Evolutionary conservation across 2,797 vertebrate species (phyloP), one percentile per base, ranked within the genome.

Genomic region (Spheniscus humboldti): DNA sequence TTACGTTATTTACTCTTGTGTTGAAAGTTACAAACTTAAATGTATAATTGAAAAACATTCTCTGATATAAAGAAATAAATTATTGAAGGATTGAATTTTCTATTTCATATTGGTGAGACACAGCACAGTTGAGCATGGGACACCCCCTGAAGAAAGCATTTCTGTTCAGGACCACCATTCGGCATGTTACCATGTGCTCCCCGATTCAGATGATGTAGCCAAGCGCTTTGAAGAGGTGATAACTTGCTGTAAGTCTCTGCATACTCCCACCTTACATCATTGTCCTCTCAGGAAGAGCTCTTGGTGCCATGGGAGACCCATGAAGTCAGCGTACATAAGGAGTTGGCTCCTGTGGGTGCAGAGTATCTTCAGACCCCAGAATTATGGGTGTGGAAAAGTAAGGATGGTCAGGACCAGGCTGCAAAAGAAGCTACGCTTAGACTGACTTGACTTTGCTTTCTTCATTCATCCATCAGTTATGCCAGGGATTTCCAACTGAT

Each of bases 11-110:
- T 80, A 78, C 97, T 96, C 64, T 64, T 48, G 55, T 91, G 86
- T 85, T 97, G 79, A 62, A 92, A 96, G 94, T 96, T 78, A 94
- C 66, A 57, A 91, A 92, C 69, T 78, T 96, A 96, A 96, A 84
- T 97, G 75, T 97, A 59, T 95, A 92, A 97, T 24, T 97, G 95
- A 96, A 91, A 92, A 92, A 88, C 82, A 87, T 92, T 78, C 45
- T 90, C 62, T 78, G 85, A 60, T 92, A 86, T 77, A 95, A 95
- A 96, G 33, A 97, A 98, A 98, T 98, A 98, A 98, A 97, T 98
- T 98, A 98, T 98, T 98, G 97, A 97, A 98, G 91, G 94, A 97
- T 67, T 91, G 67, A 88, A 71, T 72, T 88, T 90, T 64, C 41
- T 94, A 60, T 82, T 96, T 96, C 94, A 25, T 93, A 5, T 72